Conservation (phyloP, 2,797 vertebrate species). For the Smutsia temminckii region DNA sequence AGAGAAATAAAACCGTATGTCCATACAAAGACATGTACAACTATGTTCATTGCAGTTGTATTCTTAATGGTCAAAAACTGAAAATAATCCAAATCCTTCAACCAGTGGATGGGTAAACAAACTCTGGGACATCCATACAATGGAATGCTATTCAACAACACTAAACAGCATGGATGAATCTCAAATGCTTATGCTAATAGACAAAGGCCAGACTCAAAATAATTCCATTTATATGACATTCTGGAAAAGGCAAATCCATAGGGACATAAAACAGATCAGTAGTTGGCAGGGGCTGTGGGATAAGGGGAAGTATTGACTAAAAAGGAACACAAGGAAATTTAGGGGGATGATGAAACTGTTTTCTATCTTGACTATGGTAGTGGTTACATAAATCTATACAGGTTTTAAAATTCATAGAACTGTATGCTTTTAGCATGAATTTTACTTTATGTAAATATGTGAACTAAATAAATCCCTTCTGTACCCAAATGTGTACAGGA, state of each 20-base stretch:
- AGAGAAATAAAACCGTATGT: not conserved
- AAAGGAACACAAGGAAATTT: not conserved
- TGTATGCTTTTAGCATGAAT: not conserved
- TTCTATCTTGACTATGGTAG: not conserved
- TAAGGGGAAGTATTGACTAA: not conserved
- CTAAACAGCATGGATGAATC: not conserved
- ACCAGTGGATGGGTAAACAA: not conserved
- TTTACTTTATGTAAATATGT: not conserved
- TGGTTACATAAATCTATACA: not conserved
- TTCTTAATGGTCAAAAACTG: not conserved
- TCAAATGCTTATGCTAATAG: not conserved
- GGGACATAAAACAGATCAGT: not conserved
- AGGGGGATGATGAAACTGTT: not conserved
- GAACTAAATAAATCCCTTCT: not conserved
- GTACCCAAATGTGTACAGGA: not conserved
- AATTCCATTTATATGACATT: not conserved
- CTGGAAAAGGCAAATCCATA: not conserved
- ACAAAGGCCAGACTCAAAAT: not conserved
- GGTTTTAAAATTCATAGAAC: not conserved
- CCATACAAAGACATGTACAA: not conserved
- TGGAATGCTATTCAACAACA: not conserved
- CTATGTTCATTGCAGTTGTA: not conserved
- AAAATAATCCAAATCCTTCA: not conserved
- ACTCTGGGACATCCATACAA: not conserved
- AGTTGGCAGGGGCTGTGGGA: not conserved